Conservation (phyloP, 1,140 invertebrate species). For the Drosophila simulans region DNA sequence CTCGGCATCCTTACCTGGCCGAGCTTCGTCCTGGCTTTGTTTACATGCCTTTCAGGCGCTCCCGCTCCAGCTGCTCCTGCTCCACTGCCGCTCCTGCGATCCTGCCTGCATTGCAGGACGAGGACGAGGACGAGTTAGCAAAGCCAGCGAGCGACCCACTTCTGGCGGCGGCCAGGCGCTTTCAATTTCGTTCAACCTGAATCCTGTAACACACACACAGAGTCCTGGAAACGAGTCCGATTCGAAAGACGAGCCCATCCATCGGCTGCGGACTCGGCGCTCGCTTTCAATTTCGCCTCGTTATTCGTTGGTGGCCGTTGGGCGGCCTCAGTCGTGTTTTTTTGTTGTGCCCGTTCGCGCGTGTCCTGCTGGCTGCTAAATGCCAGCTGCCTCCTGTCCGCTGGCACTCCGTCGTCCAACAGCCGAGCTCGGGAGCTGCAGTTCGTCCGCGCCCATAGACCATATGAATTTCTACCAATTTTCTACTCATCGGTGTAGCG, state of each 20-base stretch:
- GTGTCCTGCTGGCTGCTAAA: constrained; percentile 66
- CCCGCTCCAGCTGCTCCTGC: constrained; percentile 26
- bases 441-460: constrained; percentile 49
- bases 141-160: constrained; percentile 60
- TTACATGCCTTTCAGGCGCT: constrained; percentile 44
- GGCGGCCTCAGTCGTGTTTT: constrained; percentile 81
- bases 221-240: constrained; percentile 35
- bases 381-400: constrained; percentile 34
- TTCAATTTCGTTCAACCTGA: constrained; percentile 79
- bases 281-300: constrained; percentile 77
- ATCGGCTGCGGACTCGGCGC: constrained; percentile 18
- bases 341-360: constrained; percentile 75
- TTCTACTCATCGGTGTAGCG: constrained; percentile 51
- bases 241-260: constrained; percentile 19
- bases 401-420: constrained; percentile 29
- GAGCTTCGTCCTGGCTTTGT: constrained; percentile 44
- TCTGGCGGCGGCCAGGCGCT: constrained; percentile 52
- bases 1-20: constrained; percentile 24
- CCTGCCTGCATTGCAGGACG: constrained; percentile 57
- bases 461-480: constrained; percentile 62
- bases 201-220: constrained; percentile 12
- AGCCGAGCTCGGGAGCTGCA: constrained; percentile 61
- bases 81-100: constrained; percentile 14
- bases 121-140: not conserved
- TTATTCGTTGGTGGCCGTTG: constrained; percentile 78